Percentiles rank a stretch among this genome's conserved stretches.
Evolutionary conservation across 2,888 invertebrate species (phyloP).

Genomic region (Tenthredo distinguenda): DNA sequence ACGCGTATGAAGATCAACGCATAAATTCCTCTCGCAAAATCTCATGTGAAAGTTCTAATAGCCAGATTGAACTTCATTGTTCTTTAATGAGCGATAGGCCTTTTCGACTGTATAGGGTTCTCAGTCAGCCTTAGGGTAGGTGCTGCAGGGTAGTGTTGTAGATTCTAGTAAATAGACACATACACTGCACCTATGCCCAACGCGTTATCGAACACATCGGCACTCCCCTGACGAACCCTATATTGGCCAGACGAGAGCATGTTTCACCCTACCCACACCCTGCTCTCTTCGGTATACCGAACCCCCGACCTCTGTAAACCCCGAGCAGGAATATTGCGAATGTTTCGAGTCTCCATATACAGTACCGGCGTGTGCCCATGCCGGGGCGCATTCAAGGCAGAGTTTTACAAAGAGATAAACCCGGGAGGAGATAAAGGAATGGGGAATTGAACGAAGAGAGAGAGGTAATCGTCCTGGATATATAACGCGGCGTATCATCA

Average conservation of each 20-base stretch:
- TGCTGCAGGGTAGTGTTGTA: not conserved
- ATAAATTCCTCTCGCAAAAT: slow-evolving; percentile 3
- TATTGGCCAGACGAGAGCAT: slow-evolving; percentile 48
- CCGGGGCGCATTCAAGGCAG: not conserved
- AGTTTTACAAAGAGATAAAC: slow-evolving; percentile 21
- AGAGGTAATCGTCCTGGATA: not conserved
- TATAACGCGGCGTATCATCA: not conserved
- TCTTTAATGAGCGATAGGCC: not conserved
- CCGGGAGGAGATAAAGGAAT: not conserved
- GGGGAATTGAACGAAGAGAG: not conserved
- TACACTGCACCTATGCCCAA: not conserved
- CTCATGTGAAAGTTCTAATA: slow-evolving; percentile 45
- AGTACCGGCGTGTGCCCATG: not conserved
- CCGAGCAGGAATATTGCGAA: slow-evolving; percentile 47
- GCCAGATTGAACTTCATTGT: slow-evolving; percentile 44
- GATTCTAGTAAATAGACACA: not conserved
- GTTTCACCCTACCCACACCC: slow-evolving; percentile 6
- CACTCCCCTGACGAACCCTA: slow-evolving; percentile 25
- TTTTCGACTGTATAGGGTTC: not conserved
- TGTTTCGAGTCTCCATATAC: slow-evolving; percentile 31
- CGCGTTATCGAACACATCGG: slow-evolving; percentile 37
- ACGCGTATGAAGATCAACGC: not conserved
- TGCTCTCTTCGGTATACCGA: not conserved
- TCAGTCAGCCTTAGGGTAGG: not conserved
- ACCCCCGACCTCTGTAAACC: not conserved